A percentile compares a stretch with the other conserved stretches of the same genome.
phyloP scores from a whole-genome alignment of 2,113 vertebrate species.

The Scomber colias region DNA sequence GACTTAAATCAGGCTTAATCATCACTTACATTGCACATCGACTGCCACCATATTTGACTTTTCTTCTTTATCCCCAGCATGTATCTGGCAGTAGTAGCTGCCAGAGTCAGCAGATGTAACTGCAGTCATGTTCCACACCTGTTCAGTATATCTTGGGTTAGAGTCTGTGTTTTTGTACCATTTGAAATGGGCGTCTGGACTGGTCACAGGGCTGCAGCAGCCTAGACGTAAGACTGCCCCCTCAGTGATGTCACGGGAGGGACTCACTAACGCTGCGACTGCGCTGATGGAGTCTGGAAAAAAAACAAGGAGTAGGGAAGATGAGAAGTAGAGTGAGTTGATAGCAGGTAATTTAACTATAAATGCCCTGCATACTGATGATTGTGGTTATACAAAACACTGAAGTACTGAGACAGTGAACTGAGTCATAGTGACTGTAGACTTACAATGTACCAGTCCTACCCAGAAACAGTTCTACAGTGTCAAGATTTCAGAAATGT shows the following conservation, averaged over 20 bases:
- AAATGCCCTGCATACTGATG: too few species aligned
- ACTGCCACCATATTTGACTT: constrained; percentile 46
- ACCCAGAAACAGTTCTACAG: too few species aligned
- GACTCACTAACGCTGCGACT: constrained; percentile 44
- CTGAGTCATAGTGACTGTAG: too few species aligned
- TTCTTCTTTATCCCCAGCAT: constrained; percentile 36
- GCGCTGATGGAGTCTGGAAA: constrained; percentile 48
- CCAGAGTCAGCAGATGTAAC: constrained; percentile 47
- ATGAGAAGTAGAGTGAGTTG: not conserved
- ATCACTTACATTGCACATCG: constrained; percentile 71
- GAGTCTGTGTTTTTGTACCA: constrained; percentile 60
- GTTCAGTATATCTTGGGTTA: constrained; percentile 1
- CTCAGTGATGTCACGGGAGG: constrained; percentile 41
- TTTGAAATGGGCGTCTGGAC: constrained; percentile 20
- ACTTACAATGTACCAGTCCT: too few species aligned
- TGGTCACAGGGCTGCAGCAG: constrained; percentile 59
- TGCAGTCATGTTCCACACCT: constrained; percentile 52
- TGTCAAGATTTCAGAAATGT: too few species aligned
- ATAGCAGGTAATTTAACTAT: too few species aligned
- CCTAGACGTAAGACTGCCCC: constrained; percentile 59
- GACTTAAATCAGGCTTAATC: not conserved
- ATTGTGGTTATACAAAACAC: too few species aligned
- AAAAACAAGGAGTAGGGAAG: not conserved
- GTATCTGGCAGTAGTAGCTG: constrained; percentile 68
- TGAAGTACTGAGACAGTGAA: too few species aligned